phyloP scores from a whole-genome alignment of 1,140 invertebrate genomes.

The Habropoda laboriosa region DNA sequence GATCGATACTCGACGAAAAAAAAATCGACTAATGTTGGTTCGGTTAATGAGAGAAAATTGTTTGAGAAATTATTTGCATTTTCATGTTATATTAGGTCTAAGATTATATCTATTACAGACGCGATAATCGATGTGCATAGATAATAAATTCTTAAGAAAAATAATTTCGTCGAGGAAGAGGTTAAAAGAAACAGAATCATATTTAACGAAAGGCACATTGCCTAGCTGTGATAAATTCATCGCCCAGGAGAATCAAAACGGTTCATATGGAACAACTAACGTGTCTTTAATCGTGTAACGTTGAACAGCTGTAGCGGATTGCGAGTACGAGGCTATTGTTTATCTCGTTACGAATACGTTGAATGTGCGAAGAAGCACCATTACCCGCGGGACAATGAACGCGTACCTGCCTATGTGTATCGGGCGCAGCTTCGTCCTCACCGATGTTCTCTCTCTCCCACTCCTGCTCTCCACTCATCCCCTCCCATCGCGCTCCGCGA shows the following conservation, averaged over 20 bases:
- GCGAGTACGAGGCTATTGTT: slow-evolving; percentile 50
- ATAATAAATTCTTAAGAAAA: no score
- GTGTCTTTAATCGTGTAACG: slow-evolving; percentile 51
- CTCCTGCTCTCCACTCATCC: not conserved
- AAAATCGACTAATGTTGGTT: not conserved
- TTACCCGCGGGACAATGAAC: slow-evolving; percentile 56
- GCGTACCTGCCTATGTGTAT: slow-evolving; percentile 29
- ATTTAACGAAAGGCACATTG: not conserved
- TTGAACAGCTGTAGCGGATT: slow-evolving; percentile 47
- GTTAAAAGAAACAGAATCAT: no score
- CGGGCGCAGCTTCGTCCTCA: slow-evolving; percentile 22
- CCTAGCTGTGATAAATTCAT: not conserved
- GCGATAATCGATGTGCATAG: no score
- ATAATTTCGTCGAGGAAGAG: no score
- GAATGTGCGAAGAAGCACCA: slow-evolving; percentile 54
- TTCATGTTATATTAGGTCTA: no score
- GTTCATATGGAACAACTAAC: slow-evolving; percentile 1
- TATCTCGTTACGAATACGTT: slow-evolving; percentile 62
- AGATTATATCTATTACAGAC: no score
- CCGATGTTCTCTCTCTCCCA: slow-evolving; percentile 16
- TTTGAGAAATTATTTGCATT: not conserved
- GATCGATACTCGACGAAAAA: not conserved
- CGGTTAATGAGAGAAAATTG: not conserved
- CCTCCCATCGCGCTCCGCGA: not conserved
- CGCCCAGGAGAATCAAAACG: not conserved